Conservation (phyloP, 2,888 invertebrate genomes). For the Dioctria linearis region DNA sequence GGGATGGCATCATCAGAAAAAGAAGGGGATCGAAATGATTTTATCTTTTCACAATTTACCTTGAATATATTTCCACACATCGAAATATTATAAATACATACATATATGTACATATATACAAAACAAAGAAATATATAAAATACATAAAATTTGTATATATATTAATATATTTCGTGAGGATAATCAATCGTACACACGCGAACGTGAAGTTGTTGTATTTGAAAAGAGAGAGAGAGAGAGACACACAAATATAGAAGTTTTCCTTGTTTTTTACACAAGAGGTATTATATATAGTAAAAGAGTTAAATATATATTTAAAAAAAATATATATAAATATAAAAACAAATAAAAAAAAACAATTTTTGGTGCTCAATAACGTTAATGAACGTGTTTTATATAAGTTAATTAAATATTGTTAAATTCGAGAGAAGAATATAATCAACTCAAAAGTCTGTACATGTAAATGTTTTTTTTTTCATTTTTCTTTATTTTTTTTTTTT, state of each 20-base stretch:
- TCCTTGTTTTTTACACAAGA: conserved; percentile 30
- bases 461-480: conserved; percentile 22
- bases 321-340: no score
- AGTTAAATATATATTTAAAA: no score
- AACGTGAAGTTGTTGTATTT: conserved; percentile 2
- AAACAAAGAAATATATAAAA: neutral
- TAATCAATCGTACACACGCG: no score
- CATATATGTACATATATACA: no score
- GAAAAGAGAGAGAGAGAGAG: neutral
- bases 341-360: conserved; percentile 34
- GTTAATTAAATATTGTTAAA: conserved; percentile 39
- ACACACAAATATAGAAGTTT: conserved; percentile 5
- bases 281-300: conserved; percentile 9
- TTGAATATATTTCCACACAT: conserved; percentile 10
- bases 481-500: neutral
- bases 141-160: no score
- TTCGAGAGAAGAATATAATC: conserved; percentile 34
- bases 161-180: no score
- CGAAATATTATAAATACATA: neutral
- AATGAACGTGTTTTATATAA: conserved; percentile 12
- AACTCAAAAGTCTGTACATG: conserved; percentile 42
- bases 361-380: conserved; percentile 49
- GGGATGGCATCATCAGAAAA: conserved; percentile 24
- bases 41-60: conserved; percentile 1
- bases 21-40: conserved; percentile 22